Base-by-base conservation (phyloP, 2,113 vertebrate species). In the Macaca nemestrina region DNA sequence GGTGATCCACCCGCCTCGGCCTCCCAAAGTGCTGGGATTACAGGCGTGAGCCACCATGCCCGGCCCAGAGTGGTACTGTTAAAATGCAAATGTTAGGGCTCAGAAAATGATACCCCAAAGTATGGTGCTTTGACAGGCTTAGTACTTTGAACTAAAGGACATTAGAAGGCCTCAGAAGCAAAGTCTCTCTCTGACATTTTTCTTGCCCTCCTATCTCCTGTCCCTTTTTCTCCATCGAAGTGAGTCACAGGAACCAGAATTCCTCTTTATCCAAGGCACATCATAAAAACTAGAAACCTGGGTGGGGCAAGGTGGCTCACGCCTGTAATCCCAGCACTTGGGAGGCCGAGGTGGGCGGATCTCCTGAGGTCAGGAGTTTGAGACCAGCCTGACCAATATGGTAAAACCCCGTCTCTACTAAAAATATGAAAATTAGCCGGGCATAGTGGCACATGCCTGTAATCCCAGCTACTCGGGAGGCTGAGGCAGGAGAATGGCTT, bases 281-380 rank as follows among this genome's bases (percentile, higher is more conserved):
- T 79, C 14, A 35, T 16, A 68, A 68, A 68, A 68, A 68, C 6
- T 68, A 68, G 67, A 68, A 68, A 30, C 67, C 32, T 16, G 6
- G 61, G 27, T 2, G 5, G 61, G 11, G 4, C 27, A 6, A 1
- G 11, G 61, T 64, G 27, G 27, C 12, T 64, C 27, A 14, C 0
- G 27, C 61, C 27, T 64, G 12, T 64, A 55, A 55, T 55, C 52
- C 52, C 52, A 55, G 52, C 52, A 55, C 52, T 55, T 55, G 61
- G 30, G 61, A 64, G 61, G 27, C 61, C 12, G 30, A 64, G 27
- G 61, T 30, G 11, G 25, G 12, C 5, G 0, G 61, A 64, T 64
- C 27, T 30, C 61, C 25, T 64, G 61, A 64, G 61, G 61, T 64
- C 61, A 30, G 27, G 27, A 64, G 27, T 64, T 64, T 12, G 27